A percentile compares a stretch with the other conserved stretches of the same genome.
These are phyloP conservation scores for Crypturellus undulatus DNA, from an alignment of 2,113 vertebrate genomes.

Conservation along the genomic window DNA sequence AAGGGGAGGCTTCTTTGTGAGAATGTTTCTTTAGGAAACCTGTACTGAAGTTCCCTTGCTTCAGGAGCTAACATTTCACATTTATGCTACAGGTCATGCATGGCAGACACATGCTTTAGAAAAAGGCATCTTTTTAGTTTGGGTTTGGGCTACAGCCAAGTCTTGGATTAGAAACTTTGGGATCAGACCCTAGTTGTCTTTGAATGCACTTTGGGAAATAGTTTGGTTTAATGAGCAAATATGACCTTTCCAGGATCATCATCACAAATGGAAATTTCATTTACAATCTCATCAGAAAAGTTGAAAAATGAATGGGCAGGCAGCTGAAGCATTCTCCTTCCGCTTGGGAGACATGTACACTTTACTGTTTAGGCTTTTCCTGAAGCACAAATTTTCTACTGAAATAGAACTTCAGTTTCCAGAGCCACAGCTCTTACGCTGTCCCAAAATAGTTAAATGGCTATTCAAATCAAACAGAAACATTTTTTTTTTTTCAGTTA, in stretches of 20 bases:
- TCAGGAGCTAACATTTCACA: neutral
- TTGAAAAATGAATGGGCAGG: neutral
- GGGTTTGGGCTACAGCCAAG: fast-evolving
- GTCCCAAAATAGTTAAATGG: neutral
- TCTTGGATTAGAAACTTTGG: fast-evolving
- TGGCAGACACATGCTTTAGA: neutral
- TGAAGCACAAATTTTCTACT: neutral
- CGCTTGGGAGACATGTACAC: neutral
- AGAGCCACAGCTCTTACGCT: neutral
- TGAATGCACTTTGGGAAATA: neutral
- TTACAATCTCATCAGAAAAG: neutral
- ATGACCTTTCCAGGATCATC: neutral
- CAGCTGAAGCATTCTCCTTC: neutral
- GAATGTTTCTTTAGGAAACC: neutral
- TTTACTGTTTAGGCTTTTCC: neutral
- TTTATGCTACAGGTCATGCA: fast-evolving
- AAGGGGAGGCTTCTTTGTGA: neutral
- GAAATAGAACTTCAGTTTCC: neutral
- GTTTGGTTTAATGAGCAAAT: neutral
- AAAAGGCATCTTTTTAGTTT: neutral
- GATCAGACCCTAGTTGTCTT: neutral
- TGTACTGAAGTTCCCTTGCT: neutral
- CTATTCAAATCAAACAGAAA: neutral
- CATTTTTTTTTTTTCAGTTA: neutral
- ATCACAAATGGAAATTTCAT: neutral